Conservation (phyloP, 2,888 invertebrate genomes). For the Pecten maximus region DNA sequence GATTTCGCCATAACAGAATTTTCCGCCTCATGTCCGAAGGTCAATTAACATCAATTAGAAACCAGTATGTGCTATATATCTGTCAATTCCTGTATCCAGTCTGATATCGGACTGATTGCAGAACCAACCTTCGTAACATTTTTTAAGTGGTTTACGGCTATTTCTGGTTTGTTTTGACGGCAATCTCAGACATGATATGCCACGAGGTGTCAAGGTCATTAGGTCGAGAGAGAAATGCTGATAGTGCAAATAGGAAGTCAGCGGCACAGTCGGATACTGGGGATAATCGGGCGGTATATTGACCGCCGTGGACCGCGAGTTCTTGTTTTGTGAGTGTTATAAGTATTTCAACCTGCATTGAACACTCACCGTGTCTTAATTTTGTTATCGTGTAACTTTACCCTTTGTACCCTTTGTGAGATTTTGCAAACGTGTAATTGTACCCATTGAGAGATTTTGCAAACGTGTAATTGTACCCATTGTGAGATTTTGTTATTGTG, state of each 20-base stretch:
- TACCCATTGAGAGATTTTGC: too few species aligned
- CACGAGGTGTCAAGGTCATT: slow-evolving; percentile 2
- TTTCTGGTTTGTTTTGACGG: slow-evolving; percentile 28
- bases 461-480: too few species aligned
- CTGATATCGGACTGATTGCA: not conserved
- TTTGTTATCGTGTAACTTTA: too few species aligned
- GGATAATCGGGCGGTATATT: not conserved
- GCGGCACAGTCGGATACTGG: not conserved
- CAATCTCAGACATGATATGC: not conserved
- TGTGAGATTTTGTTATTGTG: too few species aligned
- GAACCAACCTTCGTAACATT: not conserved
- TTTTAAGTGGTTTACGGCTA: not conserved
- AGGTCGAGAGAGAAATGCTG: not conserved
- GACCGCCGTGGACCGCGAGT: not conserved
- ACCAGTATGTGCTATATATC: not conserved
- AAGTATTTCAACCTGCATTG: too few species aligned
- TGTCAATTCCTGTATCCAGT: not conserved
- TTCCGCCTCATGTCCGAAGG: not conserved
- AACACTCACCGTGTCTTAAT: too few species aligned
- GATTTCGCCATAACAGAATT: not conserved
- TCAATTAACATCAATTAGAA: not conserved
- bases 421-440: too few species aligned
- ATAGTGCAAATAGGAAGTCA: not conserved
- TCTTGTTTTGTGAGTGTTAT: not conserved
- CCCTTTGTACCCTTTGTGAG: too few species aligned